Base-by-base conservation (phyloP, 1,140 invertebrate genomes). In the Tetramorium simillimum region DNA sequence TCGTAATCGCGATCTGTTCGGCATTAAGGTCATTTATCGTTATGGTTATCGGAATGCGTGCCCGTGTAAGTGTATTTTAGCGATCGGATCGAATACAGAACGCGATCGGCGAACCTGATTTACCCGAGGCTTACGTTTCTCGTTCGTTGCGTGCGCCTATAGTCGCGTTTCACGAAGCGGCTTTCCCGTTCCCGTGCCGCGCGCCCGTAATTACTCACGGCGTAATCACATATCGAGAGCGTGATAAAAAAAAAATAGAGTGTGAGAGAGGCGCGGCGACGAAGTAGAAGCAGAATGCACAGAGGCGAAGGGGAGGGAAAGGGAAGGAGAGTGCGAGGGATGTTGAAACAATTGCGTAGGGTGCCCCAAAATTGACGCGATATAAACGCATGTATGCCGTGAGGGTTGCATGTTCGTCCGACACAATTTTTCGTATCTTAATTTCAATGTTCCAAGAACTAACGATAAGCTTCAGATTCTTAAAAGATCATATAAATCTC, bases 11-110 rank as follows among this genome's bases (percentile, higher is more conserved):
- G 78, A 73, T 85, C 49, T 75, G 53, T 49, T 40, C 46, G 49
- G n/a, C 60, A 56, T 77, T 51, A 76, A 86, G 49, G 24, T 58
- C 43, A 33, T 86, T 73, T 81, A 46, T 81, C 49, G 56, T 53
- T 67, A 62, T 60, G 56, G 72, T 87, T 76, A 73, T 87, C 58
- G 40, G 73, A 65, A 70, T 86, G 73, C 70, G 46, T 77, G 77
- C 77, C 70, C 73, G 87, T 62, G 51, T 80, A 62, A 70, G 21
- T 84, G 49, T 80, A 70, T 60, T 82, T 60, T 73, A 73, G 43
- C 86, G 92, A 62, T 89, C 88, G 76, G 80, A 92, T 88, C 84
- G 77, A 49, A 46, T 82, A 37, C 37, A 73, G 89, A 91, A 91
- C 86, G 90, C 89, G 84, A 85, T 85, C 84, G 60, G 56, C 73